Percentiles rank a stretch among this genome's conserved stretches.
Conservation (phyloP, 2,888 invertebrate species). For the Leucoptera coffeella region DNA sequence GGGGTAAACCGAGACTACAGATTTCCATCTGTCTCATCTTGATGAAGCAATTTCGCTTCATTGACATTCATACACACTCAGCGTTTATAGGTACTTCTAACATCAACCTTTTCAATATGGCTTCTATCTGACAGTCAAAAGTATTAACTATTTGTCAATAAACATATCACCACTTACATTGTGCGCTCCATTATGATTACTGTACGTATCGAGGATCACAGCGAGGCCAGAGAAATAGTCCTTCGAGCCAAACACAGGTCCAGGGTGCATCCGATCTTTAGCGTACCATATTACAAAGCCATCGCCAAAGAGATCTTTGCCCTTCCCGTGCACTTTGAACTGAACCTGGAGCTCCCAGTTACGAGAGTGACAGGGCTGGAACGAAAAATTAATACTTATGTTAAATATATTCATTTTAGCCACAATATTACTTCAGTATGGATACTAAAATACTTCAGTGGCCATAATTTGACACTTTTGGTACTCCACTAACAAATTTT, state of each 20-base stretch:
- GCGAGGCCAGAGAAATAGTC: slow-evolving; percentile 88
- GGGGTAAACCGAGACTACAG: no score
- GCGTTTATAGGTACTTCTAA: no score
- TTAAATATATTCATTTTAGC: neutral
- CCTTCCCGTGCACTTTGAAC: slow-evolving; percentile 93
- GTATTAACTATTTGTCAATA: no score
- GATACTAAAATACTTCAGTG: no score
- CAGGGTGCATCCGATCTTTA: slow-evolving; percentile 66
- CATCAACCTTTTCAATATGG: no score
- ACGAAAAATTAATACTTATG: slow-evolving; percentile 4
- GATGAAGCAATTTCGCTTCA: no score
- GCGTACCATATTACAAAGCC: slow-evolving; percentile 95
- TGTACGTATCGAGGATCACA: slow-evolving; percentile 94
- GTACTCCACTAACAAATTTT: no score
- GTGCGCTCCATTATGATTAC: slow-evolving; percentile 98
- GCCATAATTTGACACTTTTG: no score
- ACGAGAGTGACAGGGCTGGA: slow-evolving; percentile 73
- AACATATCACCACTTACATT: slow-evolving; percentile 62
- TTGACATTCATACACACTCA: no score
- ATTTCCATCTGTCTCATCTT: no score
- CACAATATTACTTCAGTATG: no score
- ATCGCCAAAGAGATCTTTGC: slow-evolving; percentile 93
- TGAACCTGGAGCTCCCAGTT: slow-evolving; percentile 98
- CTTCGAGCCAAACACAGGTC: slow-evolving; percentile 91
- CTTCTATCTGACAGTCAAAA: no score